Evolutionary conservation across 2,797 vertebrate species (phyloP).

Genomic region (Enteromius fasciolatus): DNA sequence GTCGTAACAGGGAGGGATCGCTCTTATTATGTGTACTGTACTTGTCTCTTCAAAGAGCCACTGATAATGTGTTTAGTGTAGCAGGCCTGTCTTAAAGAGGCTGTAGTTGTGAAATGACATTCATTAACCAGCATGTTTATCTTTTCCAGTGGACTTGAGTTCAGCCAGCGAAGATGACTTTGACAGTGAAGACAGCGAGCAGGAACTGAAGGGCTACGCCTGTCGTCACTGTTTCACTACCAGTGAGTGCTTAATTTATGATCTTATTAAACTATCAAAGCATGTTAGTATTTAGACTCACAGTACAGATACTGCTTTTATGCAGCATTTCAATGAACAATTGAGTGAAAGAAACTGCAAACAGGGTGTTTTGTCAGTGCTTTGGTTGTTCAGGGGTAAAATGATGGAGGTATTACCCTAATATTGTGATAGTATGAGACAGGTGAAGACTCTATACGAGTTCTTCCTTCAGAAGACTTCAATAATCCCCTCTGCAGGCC

Average conservation of each 20-base stretch:
- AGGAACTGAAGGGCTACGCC: constrained; percentile 99
- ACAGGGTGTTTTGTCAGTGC: background rate
- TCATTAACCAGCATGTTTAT: constrained; percentile 24
- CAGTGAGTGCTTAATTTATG: constrained; percentile 80
- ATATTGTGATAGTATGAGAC: constrained; percentile 44
- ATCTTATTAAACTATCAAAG: background rate
- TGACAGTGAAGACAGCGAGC: constrained; percentile 98
- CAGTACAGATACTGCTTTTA: background rate
- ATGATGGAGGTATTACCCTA: constrained; percentile 20
- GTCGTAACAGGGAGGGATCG: background rate
- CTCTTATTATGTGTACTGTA: constrained; percentile 18
- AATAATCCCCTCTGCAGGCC: constrained; percentile 60
- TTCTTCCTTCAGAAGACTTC: constrained; percentile 52
- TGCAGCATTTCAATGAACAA: background rate
- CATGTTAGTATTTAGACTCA: background rate
- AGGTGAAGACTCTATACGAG: constrained; percentile 47
- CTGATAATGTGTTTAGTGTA: constrained; percentile 26
- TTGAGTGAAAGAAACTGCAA: background rate
- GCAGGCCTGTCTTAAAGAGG: background rate
- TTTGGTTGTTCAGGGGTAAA: constrained; percentile 11
- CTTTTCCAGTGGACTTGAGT: constrained; percentile 92
- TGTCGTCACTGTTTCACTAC: constrained; percentile 99
- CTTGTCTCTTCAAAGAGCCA: constrained; percentile 18
- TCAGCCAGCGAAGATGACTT: constrained; percentile 99
- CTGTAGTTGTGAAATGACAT: background rate